phyloP scores from a whole-genome alignment of 1,140 invertebrate species.

The Bradynema listronoti region DNA sequence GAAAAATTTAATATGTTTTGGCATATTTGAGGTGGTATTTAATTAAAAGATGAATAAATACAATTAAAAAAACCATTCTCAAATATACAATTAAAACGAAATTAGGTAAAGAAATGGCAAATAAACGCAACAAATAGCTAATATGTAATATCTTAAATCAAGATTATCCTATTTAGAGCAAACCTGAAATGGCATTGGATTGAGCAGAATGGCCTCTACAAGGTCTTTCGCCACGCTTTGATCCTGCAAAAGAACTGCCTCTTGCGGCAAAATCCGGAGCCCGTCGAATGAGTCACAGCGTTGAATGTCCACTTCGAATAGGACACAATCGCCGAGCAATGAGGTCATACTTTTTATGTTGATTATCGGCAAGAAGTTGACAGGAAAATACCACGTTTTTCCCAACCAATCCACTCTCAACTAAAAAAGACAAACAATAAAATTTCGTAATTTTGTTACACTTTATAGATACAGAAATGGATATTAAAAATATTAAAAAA shows the following conservation, averaged over 20 bases:
- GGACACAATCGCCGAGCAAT: slow-evolving; percentile 8
- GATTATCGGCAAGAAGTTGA: slow-evolving; percentile 37
- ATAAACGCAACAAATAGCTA: no score
- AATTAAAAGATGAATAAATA: no score
- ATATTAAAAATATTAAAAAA: slow-evolving; percentile 4
- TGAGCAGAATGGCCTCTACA: slow-evolving; percentile 23
- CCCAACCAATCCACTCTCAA: slow-evolving; percentile 41
- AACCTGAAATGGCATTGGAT: slow-evolving; percentile 33
- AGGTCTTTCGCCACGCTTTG: slow-evolving; percentile 17
- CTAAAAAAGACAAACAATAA: slow-evolving; percentile 14
- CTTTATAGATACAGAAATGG: neutral
- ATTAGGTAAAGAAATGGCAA: no score
- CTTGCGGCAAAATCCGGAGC: slow-evolving; percentile 21
- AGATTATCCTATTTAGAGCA: no score
- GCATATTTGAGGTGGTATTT: no score
- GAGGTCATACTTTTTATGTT: slow-evolving; percentile 26
- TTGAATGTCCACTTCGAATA: slow-evolving; percentile 34
- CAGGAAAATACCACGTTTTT: slow-evolving; percentile 24
- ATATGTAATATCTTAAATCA: no score
- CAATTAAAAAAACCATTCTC: no score
- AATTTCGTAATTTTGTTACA: neutral
- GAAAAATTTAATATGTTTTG: no score
- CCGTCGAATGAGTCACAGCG: slow-evolving; percentile 14
- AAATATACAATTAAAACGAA: no score
- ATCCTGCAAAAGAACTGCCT: slow-evolving; percentile 23